phyloP scores from a whole-genome alignment of 1,140 invertebrate species.

The Leptopilina clavipes region DNA sequence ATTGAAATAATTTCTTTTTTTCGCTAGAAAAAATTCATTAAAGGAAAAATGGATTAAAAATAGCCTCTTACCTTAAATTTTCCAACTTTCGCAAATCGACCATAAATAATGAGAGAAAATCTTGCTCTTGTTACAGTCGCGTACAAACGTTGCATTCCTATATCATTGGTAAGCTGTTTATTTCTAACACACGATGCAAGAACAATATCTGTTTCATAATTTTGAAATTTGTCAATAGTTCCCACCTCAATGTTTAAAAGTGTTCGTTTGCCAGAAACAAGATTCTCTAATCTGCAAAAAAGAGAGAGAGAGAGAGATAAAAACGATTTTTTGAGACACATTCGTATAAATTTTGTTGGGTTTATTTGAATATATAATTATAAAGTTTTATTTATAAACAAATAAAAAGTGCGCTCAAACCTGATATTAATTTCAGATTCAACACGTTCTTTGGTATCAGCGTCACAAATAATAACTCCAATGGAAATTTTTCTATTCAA shows the following conservation, averaged over 20 bases:
- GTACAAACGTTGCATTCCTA: not conserved
- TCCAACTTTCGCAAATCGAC: not conserved
- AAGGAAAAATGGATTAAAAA: too few relatives aligned
- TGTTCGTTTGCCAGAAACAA: not conserved
- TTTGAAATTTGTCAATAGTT: not conserved
- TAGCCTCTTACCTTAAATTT: slow-evolving; percentile 16
- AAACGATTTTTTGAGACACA: not conserved
- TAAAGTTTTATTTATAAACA: too few relatives aligned
- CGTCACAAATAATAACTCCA: not conserved
- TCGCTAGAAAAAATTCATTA: too few relatives aligned
- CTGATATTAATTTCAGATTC: not conserved
- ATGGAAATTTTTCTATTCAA: not conserved
- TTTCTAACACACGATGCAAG: slow-evolving; percentile 8
- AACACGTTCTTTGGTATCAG: not conserved
- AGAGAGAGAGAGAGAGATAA: not conserved
- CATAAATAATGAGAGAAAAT: not conserved
- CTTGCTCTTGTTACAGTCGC: slow-evolving; percentile 2
- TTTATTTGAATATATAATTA: too few relatives aligned
- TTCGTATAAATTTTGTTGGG: too few relatives aligned
- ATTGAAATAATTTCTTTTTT: not conserved
- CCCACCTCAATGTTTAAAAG: not conserved
- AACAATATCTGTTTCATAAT: slow-evolving; percentile 17
- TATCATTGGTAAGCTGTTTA: not conserved
- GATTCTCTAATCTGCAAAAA: not conserved
- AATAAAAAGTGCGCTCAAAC: not conserved